Percentiles rank a stretch among this genome's conserved stretches.
Evolutionary conservation across 2,113 vertebrate genomes (phyloP).

Genomic region (Perca fluviatilis): DNA sequence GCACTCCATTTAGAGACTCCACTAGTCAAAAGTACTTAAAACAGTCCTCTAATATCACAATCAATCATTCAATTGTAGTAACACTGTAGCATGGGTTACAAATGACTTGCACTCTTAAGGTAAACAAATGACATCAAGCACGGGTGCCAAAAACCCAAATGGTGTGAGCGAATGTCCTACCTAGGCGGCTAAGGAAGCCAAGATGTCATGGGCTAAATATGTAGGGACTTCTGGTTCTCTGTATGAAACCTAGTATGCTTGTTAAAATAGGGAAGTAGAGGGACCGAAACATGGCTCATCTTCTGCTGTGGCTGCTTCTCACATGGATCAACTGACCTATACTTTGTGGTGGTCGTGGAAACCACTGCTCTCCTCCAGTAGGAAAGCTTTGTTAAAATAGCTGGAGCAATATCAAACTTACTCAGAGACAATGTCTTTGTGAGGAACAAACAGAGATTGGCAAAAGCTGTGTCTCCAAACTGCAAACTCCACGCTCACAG

Average conservation of each 20-base stretch:
- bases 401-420: conserved; percentile 25
- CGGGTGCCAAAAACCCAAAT: conserved; percentile 24
- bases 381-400: conserved; percentile 35
- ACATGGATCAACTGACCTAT: conserved; percentile 53
- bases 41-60: conserved; percentile 17
- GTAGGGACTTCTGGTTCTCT: conserved; percentile 4
- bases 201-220: conserved; percentile 8
- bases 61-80: conserved; percentile 11
- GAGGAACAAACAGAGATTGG: conserved; percentile 56
- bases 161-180: neutral
- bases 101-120: conserved; percentile 14
- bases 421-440: conserved; percentile 52
- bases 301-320: conserved; percentile 36
- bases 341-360: conserved; percentile 30
- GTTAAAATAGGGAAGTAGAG: conserved; percentile 34
- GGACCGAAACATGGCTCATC: conserved; percentile 46
- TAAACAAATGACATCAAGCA: conserved; percentile 46
- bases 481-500: conserved; percentile 41
- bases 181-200: neutral
- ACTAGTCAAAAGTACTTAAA: conserved; percentile 36
- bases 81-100: conserved; percentile 35
- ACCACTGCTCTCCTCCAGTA: conserved; percentile 17
- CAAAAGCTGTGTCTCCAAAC: conserved; percentile 50
- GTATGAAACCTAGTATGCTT: conserved; percentile 10
- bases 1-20: conserved; percentile 16